Evolutionary conservation across 2,797 vertebrate genomes (phyloP).

Genomic region (Pteropus rufus): DNA sequence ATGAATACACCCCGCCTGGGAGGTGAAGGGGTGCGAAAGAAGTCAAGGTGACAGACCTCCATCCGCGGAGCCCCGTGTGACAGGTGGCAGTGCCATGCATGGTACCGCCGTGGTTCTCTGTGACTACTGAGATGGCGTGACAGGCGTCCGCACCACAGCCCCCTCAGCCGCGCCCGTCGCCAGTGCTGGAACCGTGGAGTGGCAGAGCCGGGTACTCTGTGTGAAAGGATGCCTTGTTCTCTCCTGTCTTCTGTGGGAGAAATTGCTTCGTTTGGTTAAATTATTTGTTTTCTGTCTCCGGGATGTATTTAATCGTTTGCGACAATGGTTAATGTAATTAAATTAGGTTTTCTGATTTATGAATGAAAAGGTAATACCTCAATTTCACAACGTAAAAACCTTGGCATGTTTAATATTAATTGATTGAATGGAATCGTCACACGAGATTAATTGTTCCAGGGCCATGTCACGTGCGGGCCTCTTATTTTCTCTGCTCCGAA

Average conservation of each 20-base stretch:
- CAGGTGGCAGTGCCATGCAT: fast-evolving
- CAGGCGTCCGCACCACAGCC: background rate
- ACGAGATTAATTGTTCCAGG: background rate
- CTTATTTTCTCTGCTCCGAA: background rate
- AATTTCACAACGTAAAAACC: background rate
- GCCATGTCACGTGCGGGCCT: background rate
- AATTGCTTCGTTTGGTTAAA: background rate
- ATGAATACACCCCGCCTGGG: background rate
- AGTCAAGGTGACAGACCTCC: no score
- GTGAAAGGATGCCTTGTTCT: no score
- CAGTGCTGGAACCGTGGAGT: background rate
- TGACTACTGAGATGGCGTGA: fast-evolving
- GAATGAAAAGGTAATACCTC: background rate
- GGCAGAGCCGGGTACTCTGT: fast-evolving
- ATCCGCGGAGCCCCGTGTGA: background rate
- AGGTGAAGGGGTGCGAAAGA: background rate
- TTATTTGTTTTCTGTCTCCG: background rate
- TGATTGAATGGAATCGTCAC: background rate
- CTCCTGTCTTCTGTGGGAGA: background rate
- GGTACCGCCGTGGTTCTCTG: fast-evolving
- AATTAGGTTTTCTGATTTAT: background rate
- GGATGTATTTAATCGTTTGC: background rate
- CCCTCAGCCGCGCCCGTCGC: fast-evolving
- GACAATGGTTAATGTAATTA: background rate
- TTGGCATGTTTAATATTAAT: background rate